phyloP scores from a whole-genome alignment of 2,888 invertebrate species.

The Rhabditoides inermis region DNA sequence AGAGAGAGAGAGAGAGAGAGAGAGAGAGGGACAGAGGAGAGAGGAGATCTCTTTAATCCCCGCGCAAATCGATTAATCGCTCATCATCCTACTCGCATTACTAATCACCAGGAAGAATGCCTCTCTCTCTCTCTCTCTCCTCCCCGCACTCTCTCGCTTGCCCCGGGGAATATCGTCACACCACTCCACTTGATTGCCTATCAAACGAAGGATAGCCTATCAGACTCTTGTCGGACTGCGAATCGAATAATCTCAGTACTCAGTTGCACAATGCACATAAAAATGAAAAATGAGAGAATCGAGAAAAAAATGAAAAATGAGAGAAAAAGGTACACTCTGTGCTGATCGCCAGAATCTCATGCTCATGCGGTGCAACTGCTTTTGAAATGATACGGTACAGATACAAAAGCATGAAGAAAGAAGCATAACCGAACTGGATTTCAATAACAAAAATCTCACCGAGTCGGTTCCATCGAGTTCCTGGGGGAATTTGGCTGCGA shows the following conservation, averaged over 20 bases:
- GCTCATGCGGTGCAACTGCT: no score
- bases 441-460: conserved; percentile 19
- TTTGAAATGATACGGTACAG: no score
- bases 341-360: no score
- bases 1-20: neutral
- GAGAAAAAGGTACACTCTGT: no score
- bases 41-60: no score
- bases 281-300: no score
- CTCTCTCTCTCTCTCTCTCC: neutral
- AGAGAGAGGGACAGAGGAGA: neutral
- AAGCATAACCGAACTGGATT: neutral
- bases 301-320: no score
- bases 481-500: conserved; percentile 32
- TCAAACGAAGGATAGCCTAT: neutral
- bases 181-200: neutral
- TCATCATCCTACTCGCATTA: neutral
- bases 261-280: neutral
- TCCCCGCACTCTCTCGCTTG: neutral
- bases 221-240: neutral
- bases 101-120: neutral
- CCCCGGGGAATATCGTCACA: neutral
- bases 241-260: neutral
- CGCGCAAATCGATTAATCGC: no score
- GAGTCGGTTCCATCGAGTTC: conserved; percentile 37
- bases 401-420: neutral